Evolutionary conservation across 2,113 vertebrate genomes (phyloP).

Genomic region (Lathamus discolor): DNA sequence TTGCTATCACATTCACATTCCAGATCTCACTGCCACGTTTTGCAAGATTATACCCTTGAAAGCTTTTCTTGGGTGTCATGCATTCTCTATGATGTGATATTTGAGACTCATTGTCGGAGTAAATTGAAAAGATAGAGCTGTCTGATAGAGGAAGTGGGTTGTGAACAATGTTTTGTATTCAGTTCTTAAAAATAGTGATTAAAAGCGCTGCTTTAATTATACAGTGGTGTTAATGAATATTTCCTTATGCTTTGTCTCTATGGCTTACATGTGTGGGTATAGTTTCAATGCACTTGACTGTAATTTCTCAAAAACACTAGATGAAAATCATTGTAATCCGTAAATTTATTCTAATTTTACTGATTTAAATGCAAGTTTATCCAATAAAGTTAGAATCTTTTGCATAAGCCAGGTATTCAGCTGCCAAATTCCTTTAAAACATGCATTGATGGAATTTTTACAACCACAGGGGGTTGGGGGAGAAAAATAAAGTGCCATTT

Average conservation of each 20-base stretch:
- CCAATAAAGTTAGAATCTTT: background rate
- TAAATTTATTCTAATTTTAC: background rate
- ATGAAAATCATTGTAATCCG: background rate
- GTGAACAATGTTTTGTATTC: background rate
- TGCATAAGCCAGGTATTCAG: background rate
- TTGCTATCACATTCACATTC: background rate
- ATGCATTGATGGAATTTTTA: background rate
- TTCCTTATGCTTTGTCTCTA: slow-evolving; percentile 42
- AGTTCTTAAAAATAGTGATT: slow-evolving; percentile 27
- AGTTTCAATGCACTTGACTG: background rate
- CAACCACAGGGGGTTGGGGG: too few species aligned
- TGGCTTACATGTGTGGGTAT: background rate
- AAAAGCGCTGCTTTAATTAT: slow-evolving; percentile 43
- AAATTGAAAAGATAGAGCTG: slow-evolving; percentile 2
- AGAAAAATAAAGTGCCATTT: background rate
- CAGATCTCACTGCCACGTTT: background rate
- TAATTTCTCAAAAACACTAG: background rate
- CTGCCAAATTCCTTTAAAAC: background rate
- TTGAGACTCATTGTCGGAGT: background rate
- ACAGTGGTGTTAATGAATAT: slow-evolving; percentile 23
- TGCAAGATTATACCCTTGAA: slow-evolving; percentile 17
- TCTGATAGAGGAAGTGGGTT: slow-evolving; percentile 46
- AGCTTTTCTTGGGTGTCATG: background rate
- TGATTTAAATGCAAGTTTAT: background rate
- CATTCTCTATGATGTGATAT: background rate